A percentile compares a stretch with the other conserved stretches of the same genome.
phyloP scores from a whole-genome alignment of 2,797 vertebrate species.

The Crax fasciolata region DNA sequence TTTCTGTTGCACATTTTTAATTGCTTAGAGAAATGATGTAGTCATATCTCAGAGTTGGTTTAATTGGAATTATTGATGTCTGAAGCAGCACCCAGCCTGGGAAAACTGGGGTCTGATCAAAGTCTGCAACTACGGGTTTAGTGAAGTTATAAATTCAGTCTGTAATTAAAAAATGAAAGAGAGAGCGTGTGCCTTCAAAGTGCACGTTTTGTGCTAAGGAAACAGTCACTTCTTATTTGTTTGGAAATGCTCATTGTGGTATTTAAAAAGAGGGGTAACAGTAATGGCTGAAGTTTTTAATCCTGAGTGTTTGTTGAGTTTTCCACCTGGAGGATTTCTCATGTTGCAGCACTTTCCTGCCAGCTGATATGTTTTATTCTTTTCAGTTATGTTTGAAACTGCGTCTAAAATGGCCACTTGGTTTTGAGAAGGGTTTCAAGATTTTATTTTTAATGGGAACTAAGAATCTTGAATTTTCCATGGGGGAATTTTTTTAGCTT shows the following conservation, averaged over 20 bases:
- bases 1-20: conserved; percentile 75
- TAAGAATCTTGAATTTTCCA: not conserved
- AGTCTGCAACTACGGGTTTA: conserved; percentile 57
- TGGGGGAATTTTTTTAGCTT: not conserved
- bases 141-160: conserved; percentile 35
- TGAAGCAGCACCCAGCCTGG: conserved; percentile 65
- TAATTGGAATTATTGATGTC: conserved; percentile 80
- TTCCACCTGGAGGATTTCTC: not conserved
- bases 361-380: not conserved
- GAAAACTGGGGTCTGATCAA: conserved; percentile 71
- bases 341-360: not conserved
- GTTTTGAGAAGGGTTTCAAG: not conserved
- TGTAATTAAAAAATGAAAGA: conserved; percentile 56
- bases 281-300: not conserved
- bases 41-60: conserved; percentile 65
- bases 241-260: not conserved
- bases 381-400: not conserved
- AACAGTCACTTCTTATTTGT: conserved; percentile 10
- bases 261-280: not conserved
- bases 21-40: conserved; percentile 69
- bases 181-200: not conserved
- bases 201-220: not conserved
- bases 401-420: not conserved
- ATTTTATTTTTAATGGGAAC: not conserved
- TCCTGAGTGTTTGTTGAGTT: not conserved